A percentile compares a stretch with the other conserved stretches of the same genome.
Conservation (phyloP, 2,797 vertebrate genomes). For the Tamandua tetradactyla region DNA sequence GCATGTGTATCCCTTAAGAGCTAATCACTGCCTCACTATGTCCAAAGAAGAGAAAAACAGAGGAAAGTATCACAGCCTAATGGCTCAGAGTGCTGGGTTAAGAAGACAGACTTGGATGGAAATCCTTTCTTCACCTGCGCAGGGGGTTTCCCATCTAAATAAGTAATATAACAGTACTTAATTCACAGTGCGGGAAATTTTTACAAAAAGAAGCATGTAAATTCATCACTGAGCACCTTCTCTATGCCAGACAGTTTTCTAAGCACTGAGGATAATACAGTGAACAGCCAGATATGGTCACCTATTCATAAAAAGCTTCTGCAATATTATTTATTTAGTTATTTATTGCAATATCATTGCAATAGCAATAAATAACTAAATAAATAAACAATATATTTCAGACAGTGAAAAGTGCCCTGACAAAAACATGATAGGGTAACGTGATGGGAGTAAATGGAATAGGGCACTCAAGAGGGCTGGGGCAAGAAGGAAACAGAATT, state of each 20-base stretch:
- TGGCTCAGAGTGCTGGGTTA: not conserved
- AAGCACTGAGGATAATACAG: not conserved
- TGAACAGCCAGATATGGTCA: not conserved
- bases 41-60: not conserved
- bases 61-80: not conserved
- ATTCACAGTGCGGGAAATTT: not conserved
- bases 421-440: not conserved
- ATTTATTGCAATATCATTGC: too few species aligned
- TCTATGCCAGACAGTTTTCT: not conserved
- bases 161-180: not conserved
- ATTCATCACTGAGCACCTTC: not conserved
- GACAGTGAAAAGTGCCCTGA: not conserved
- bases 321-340: too few species aligned
- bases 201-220: not conserved
- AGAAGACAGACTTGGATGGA: not conserved
- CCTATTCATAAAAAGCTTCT: not conserved
- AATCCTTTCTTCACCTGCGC: not conserved
- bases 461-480: not conserved
- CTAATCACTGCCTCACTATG: rapidly evolving
- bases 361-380: not conserved
- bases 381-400: not conserved
- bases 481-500: not conserved
- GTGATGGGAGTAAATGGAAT: not conserved
- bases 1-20: not conserved
- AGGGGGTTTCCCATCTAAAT: not conserved